Evolutionary conservation across 2,888 invertebrate genomes (phyloP), one percentile per base, ranked within the genome.

Genomic region (Acanthopleura granulata): DNA sequence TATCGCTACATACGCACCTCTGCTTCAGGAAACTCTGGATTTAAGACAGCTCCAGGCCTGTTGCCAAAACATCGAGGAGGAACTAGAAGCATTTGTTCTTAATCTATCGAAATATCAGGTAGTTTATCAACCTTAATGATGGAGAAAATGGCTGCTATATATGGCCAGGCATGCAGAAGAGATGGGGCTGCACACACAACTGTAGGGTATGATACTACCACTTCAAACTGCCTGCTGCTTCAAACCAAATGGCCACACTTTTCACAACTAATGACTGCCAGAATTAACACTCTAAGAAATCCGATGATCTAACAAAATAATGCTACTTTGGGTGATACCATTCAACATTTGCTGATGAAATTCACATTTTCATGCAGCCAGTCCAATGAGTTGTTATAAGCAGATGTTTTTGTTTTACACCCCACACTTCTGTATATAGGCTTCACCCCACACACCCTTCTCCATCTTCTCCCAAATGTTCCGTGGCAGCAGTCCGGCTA

Each of bases 71-170:
- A 18, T 57, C 12, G 22, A 6, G 22, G 27, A 66, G 29, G 66
- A 66, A 66, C 66, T 66, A 18, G 22, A 25, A 27, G 29, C 25
- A 27, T 66, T 66, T 66, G 66, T 66, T 66, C 6, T 66, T 66
- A 66, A 66, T 66, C 66, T 27, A 27, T 66, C 22, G 6, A 14
- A 16, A 27, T 66, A 66, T 66, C 66, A 66, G 16, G 27, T 25
- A 66, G 66, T 66, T 25, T 66, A 66, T 66, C 66, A 66, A 66
- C 4, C 66, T 66, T 66, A 66, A 66, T 66, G 66, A 66, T 6
- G 4, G 66, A 27, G 66, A 27, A 66, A 66, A 66, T 27, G 22
- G 6, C 1, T 6, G 29, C 66, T 66, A 66, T 66, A 66, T 66
- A 66, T 66, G 66, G 66, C 66, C 16, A 57, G 3, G 40, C 40